Base-by-base conservation (phyloP, 2,888 invertebrate genomes). In the Lobophora halterata region DNA sequence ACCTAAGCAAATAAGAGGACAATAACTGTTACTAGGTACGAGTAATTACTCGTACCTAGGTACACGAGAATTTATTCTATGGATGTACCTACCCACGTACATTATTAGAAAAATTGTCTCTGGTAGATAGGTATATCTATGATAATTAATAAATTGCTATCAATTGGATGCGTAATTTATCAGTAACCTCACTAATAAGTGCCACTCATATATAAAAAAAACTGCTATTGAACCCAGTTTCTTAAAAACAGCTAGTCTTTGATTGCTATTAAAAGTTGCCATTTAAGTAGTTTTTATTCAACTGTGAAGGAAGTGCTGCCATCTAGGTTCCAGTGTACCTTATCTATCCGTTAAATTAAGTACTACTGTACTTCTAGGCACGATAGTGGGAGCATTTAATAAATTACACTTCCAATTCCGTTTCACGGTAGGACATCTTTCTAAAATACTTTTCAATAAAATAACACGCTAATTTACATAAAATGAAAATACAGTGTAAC, bases 1-100 rank as follows among this genome's bases (percentile, higher is more conserved):
- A 32, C 23, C 27, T 40, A 38, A 29, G n/a, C 13, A 32, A 47
- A 33, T 21, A 28, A 40, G 35, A 46, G 35, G 36, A 43, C 31
- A 36, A 36, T 28, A n/a, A n/a, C n/a, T n/a, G n/a, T 38, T 26
- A 29, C 36, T 27, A n/a, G n/a, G n/a, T n/a, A n/a, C n/a, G n/a
- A n/a, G 29, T 35, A 30, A 26, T 21, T 42, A 29, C 34, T n/a
- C n/a, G n/a, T n/a, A n/a, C n/a, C n/a, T n/a, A n/a, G n/a, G n/a
- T n/a, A 31, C 24, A 36, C 18, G 21, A 33, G 18, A 35, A 29
- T 29, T 41, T 34, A 34, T 30, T 34, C 10, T 30, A 24, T 29
- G 30, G 36, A 23, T 31, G 30, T 30, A 42, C 19, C 25, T 10
- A 38, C 29, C 39, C 45, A 49, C 45, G 48, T 42, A 50, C 50